phyloP scores from a whole-genome alignment of 2,888 invertebrate genomes.

The Pachydiplax longipennis region DNA sequence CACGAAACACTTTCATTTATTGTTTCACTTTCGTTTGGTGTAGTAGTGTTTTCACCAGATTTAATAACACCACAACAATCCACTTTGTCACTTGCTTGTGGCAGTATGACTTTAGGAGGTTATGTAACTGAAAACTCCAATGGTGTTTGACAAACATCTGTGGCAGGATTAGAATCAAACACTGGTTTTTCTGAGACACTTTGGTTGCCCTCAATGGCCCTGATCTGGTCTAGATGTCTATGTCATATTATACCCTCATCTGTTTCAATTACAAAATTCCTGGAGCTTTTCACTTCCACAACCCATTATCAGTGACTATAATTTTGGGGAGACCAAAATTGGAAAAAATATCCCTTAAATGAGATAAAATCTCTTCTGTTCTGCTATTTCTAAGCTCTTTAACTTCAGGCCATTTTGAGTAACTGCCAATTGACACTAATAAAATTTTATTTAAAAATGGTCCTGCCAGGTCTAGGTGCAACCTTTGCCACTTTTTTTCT shows the following conservation, averaged over 20 bases:
- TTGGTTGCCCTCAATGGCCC: not conserved
- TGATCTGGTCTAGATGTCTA: not conserved
- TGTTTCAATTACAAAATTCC: not conserved
- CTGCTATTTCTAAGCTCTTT: no score
- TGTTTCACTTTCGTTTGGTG: no score
- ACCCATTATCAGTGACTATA: not conserved
- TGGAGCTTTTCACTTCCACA: no score
- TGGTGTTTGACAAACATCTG: no score
- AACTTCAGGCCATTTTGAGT: slow-evolving; percentile 52
- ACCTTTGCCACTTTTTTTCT: slow-evolving; percentile 49
- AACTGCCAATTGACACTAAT: slow-evolving; percentile 52
- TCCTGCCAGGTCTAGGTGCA: slow-evolving; percentile 51
- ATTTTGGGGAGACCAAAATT: slow-evolving; percentile 26
- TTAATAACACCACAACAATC: no score
- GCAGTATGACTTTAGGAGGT: no score
- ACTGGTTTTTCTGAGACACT: no score
- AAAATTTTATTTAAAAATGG: slow-evolving; percentile 50
- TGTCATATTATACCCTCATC: not conserved
- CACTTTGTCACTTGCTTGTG: no score
- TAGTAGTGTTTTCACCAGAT: no score
- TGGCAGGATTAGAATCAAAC: no score
- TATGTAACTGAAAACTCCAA: no score
- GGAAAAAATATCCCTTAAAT: slow-evolving; percentile 12
- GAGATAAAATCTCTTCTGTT: not conserved
- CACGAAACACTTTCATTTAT: no score